These are phyloP conservation scores for Colletes gigas DNA, from an alignment of 1,140 invertebrate species.

Conservation along the genomic window DNA sequence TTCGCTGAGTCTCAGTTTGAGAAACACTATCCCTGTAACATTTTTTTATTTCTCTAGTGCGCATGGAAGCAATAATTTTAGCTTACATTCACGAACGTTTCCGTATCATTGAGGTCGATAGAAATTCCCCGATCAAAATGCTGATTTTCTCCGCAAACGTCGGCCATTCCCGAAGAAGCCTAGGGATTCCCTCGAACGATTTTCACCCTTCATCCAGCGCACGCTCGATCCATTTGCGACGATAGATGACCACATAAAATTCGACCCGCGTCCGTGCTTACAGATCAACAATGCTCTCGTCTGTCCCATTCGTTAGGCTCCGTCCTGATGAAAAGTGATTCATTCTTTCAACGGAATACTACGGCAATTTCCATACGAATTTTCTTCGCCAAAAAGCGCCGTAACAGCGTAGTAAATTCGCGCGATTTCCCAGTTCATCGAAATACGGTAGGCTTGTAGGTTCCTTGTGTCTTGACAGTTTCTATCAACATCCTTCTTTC, in stretches of 20 bases:
- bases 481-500: no score
- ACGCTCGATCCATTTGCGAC: background rate
- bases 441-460: background rate
- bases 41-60: background rate
- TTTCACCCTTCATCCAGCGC: background rate
- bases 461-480: background rate
- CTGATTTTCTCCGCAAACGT: conserved; percentile 13
- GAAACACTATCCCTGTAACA: no score
- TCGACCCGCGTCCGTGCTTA: no score
- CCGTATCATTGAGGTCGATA: background rate
- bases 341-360: background rate
- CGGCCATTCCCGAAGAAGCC: background rate
- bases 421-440: background rate
- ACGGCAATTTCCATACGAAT: conserved; percentile 28
- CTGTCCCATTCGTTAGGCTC: background rate
- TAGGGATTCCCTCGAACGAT: background rate
- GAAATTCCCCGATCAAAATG: conserved; percentile 5
- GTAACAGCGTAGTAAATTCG: background rate
- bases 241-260: conserved; percentile 3
- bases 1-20: background rate
- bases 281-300: background rate
- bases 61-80: background rate
- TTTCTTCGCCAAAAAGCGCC: no score
- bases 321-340: background rate
- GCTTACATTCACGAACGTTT: conserved; percentile 23